A percentile compares a stretch with the other conserved stretches of the same genome.
Conservation (phyloP, 2,888 invertebrate genomes). For the Euspilapteryx auroguttella region DNA sequence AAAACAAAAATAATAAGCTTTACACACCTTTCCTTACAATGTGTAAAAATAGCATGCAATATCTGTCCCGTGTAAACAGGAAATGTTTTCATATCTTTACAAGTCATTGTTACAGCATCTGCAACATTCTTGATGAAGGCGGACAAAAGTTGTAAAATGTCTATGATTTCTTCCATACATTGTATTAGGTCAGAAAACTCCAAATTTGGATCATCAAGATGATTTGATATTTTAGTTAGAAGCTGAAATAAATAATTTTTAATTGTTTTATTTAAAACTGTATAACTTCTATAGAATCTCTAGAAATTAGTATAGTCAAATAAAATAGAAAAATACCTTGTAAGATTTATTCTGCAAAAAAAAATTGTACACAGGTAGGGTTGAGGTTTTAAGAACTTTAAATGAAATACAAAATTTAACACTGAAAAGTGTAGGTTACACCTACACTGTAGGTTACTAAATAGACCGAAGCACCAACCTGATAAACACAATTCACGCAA, state of each 20-base stretch:
- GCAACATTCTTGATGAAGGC: slow-evolving; percentile 21
- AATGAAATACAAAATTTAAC: no score
- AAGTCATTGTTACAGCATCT: slow-evolving; percentile 20
- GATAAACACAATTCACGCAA: slow-evolving; percentile 21
- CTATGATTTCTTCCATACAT: slow-evolving; percentile 23
- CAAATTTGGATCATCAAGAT: slow-evolving; percentile 15
- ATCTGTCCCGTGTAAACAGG: slow-evolving; percentile 29
- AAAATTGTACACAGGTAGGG: no score
- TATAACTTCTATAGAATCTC: no score
- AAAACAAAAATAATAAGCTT: no score
- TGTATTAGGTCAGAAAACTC: slow-evolving; percentile 13
- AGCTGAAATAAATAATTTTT: slow-evolving; percentile 18
- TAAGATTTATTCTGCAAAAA: no score
- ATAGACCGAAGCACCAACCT: slow-evolving; percentile 21
- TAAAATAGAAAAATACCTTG: no score
- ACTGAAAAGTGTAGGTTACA: no score
- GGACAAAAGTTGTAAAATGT: slow-evolving; percentile 23
- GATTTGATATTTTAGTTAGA: slow-evolving; percentile 16
- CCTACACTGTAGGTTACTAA: no score
- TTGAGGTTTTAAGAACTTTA: no score
- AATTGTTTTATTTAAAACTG: no score
- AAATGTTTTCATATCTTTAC: slow-evolving; percentile 20
- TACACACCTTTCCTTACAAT: slow-evolving; percentile 54
- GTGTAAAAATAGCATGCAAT: slow-evolving; percentile 35
- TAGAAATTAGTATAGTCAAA: no score